These are phyloP conservation scores for Lophius americanus DNA, from an alignment of 2,797 vertebrate species.

Conservation along the genomic window DNA sequence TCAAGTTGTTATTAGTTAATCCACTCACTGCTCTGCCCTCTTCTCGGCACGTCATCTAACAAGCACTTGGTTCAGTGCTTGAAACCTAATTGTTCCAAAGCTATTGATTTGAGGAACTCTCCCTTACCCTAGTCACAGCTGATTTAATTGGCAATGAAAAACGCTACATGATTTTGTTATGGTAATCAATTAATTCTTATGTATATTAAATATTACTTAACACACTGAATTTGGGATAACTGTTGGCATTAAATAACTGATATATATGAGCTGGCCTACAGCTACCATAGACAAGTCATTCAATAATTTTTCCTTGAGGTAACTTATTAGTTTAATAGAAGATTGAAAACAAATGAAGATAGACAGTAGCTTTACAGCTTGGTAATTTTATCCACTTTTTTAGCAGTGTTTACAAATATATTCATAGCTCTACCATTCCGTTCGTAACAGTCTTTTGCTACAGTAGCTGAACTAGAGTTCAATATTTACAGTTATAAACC, in stretches of 20 bases:
- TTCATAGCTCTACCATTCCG: background rate
- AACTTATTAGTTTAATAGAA: too few relatives aligned
- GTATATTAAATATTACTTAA: background rate
- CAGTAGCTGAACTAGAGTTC: too few relatives aligned
- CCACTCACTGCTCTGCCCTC: constrained; percentile 46
- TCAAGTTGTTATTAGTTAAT: constrained; percentile 52
- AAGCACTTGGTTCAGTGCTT: constrained; percentile 22
- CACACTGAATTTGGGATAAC: background rate
- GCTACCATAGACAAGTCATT: too few relatives aligned
- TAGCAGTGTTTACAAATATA: background rate
- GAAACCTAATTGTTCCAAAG: constrained; percentile 16
- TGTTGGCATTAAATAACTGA: background rate
- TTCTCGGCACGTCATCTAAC: constrained; percentile 33
- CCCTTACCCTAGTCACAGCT: background rate
- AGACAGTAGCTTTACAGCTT: too few relatives aligned
- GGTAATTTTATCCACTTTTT: too few relatives aligned
- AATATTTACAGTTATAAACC: background rate
- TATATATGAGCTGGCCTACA: background rate
- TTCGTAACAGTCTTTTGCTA: too few relatives aligned
- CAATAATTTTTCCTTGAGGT: too few relatives aligned
- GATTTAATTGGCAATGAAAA: constrained; percentile 3
- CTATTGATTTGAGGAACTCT: constrained; percentile 41
- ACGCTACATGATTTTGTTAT: background rate
- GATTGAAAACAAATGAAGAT: too few relatives aligned
- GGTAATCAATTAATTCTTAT: background rate